Evolutionary conservation across 2,888 invertebrate species (phyloP).

Genomic region (Agrotis ipsilon): DNA sequence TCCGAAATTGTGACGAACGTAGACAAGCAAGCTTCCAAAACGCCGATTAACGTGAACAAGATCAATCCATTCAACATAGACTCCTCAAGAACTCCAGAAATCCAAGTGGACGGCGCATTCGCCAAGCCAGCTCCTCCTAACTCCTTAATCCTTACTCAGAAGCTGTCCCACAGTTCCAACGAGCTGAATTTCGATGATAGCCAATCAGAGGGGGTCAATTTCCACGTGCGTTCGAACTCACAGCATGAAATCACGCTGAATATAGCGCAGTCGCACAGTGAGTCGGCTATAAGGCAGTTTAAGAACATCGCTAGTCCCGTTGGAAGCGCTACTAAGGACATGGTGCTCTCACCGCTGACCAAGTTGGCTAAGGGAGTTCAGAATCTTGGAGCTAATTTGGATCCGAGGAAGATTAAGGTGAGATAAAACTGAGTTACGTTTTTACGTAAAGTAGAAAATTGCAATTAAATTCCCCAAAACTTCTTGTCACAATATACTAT

Average conservation of each 20-base stretch:
- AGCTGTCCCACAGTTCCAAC: slow-evolving; percentile 93
- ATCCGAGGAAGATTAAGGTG: slow-evolving; percentile 94
- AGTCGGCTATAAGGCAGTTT: slow-evolving; percentile 94
- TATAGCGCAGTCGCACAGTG: slow-evolving; percentile 95
- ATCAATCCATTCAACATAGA: slow-evolving; percentile 83
- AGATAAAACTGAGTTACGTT: slow-evolving; percentile 9
- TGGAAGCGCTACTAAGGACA: slow-evolving; percentile 92
- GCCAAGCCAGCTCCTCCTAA: slow-evolving; percentile 89
- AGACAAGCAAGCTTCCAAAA: slow-evolving; percentile 77
- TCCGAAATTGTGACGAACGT: slow-evolving; percentile 83
- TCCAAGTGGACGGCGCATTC: slow-evolving; percentile 87
- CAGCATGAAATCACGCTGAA: slow-evolving; percentile 93
- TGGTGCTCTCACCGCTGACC: slow-evolving; percentile 94
- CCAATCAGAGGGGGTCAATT: slow-evolving; percentile 72
- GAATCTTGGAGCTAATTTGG: slow-evolving; percentile 95
- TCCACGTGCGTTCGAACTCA: slow-evolving; percentile 89
- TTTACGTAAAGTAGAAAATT: neutral
- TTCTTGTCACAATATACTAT: too few relatives aligned
- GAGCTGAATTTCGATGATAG: slow-evolving; percentile 90
- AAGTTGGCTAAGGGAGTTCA: slow-evolving; percentile 97
- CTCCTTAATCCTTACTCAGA: slow-evolving; percentile 91
- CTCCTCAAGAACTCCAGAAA: slow-evolving; percentile 91
- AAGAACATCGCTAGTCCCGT: slow-evolving; percentile 93
- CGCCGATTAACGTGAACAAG: slow-evolving; percentile 80
- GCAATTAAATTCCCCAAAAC: too few relatives aligned